Evolutionary conservation across 2,888 invertebrate species (phyloP).

Genomic region (Tiphia femorata): DNA sequence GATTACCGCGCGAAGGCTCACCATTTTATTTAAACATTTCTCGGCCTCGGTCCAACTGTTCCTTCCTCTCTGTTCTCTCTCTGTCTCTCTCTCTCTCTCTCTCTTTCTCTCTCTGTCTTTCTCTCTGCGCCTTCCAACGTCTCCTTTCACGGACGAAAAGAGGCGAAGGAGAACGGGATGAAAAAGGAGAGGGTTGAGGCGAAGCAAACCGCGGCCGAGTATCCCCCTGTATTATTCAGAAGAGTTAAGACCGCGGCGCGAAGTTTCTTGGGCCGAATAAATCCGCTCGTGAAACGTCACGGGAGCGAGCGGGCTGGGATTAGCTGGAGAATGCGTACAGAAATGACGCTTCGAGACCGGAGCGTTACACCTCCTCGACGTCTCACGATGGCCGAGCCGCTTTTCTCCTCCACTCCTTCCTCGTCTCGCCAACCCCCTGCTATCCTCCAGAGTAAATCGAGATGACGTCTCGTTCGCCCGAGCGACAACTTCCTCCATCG

Average conservation of each 20-base stretch:
- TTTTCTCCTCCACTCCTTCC: no score
- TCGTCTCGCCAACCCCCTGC: no score
- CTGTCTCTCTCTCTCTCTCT: background rate
- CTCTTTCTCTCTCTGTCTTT: background rate
- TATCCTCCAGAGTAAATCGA: background rate
- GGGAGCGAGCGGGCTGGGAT: background rate
- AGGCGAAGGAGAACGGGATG: background rate
- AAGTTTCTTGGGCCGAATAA: background rate
- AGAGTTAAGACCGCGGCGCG: background rate
- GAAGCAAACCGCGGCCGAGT: background rate
- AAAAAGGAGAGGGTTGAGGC: no score
- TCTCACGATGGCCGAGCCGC: no score
- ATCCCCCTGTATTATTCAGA: slow-evolving; percentile 1
- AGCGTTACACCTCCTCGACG: background rate
- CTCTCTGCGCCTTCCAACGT: background rate
- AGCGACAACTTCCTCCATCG: background rate
- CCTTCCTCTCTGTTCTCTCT: background rate
- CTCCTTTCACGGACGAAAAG: background rate
- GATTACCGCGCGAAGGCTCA: slow-evolving; percentile 9
- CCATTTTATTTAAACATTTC: slow-evolving; percentile 20
- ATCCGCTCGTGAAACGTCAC: background rate
- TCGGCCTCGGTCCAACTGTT: background rate
- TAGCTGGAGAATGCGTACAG: background rate
- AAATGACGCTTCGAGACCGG: background rate
- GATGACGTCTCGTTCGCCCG: background rate